A percentile compares a stretch with the other conserved stretches of the same genome.
Conservation (phyloP, 1,140 invertebrate genomes). For the Pogonomyrmex barbatus region DNA sequence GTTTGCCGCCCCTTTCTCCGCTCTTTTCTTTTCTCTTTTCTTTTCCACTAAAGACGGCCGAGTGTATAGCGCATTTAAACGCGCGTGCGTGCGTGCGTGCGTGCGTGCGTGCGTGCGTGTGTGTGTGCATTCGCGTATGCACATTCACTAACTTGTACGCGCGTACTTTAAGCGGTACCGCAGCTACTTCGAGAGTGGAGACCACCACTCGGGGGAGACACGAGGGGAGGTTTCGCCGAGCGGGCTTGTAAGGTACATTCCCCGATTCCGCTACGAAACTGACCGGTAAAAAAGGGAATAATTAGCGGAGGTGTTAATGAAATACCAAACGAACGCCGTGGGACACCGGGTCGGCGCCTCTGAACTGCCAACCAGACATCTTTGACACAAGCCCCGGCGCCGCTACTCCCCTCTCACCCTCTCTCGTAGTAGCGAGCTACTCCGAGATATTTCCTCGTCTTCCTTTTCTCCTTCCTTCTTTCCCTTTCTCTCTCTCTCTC, state of each 20-base stretch:
- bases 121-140: constrained; percentile 11
- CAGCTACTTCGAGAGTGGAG: constrained; percentile 15
- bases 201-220: not conserved
- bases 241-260: constrained; percentile 74
- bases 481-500: constrained; percentile 8
- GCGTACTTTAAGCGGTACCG: constrained; percentile 11
- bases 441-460: constrained; percentile 69
- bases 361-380: constrained; percentile 86
- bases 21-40: not conserved
- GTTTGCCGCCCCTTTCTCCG: not conserved
- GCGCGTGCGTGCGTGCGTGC: not conserved
- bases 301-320: constrained; percentile 87
- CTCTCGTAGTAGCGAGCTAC: constrained; percentile 67
- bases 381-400: constrained; percentile 85
- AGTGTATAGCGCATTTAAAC: constrained; percentile 4
- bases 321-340: constrained; percentile 86
- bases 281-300: constrained; percentile 82
- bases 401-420: constrained; percentile 77
- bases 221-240: constrained; percentile 27
- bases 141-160: not conserved
- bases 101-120: not conserved
- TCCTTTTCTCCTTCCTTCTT: not conserved
- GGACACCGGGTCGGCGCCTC: constrained; percentile 85
- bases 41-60: constrained; percentile 7
- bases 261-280: constrained; percentile 73